Evolutionary conservation across 2,888 invertebrate genomes (phyloP).

Genomic region (Andrena bucephala): DNA sequence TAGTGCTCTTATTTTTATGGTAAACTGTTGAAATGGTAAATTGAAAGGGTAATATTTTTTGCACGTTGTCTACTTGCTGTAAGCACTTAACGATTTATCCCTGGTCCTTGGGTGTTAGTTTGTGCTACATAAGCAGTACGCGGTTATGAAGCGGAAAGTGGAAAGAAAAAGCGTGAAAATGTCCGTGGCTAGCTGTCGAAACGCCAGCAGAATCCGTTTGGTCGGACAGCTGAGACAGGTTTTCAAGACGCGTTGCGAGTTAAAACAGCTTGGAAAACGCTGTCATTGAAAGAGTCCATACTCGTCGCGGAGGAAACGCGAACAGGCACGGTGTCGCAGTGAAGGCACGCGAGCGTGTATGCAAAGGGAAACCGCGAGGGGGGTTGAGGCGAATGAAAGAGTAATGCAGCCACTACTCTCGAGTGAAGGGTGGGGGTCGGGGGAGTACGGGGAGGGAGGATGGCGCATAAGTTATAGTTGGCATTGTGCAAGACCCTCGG

Average conservation of each 20-base stretch:
- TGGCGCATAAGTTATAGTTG: slow-evolving; percentile 76
- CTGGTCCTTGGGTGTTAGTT: no score
- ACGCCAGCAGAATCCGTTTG: not conserved
- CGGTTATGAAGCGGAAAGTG: no score
- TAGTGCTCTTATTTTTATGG: no score
- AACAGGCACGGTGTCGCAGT: slow-evolving; percentile 24
- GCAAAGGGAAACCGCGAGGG: slow-evolving; percentile 50
- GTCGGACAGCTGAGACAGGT: not conserved
- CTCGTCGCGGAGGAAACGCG: slow-evolving; percentile 14
- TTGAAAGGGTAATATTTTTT: no score
- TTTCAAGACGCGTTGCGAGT: not conserved
- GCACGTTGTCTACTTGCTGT: no score
- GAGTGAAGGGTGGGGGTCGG: not conserved
- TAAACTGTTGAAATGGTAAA: no score
- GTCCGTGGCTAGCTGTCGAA: not conserved
- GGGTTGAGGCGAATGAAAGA: slow-evolving; percentile 43
- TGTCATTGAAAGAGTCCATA: slow-evolving; percentile 13
- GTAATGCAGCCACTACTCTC: slow-evolving; percentile 38
- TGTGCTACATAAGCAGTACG: no score
- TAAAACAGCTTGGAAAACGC: slow-evolving; percentile 12
- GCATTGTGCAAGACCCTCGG: slow-evolving; percentile 75
- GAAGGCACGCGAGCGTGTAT: slow-evolving; percentile 10
- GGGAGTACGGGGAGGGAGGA: not conserved
- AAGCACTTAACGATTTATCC: no score
- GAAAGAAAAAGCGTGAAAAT: not conserved